Percentiles rank a stretch among this genome's conserved stretches.
phyloP scores from a whole-genome alignment of 2,113 vertebrate species.

The Plotosus lineatus region DNA sequence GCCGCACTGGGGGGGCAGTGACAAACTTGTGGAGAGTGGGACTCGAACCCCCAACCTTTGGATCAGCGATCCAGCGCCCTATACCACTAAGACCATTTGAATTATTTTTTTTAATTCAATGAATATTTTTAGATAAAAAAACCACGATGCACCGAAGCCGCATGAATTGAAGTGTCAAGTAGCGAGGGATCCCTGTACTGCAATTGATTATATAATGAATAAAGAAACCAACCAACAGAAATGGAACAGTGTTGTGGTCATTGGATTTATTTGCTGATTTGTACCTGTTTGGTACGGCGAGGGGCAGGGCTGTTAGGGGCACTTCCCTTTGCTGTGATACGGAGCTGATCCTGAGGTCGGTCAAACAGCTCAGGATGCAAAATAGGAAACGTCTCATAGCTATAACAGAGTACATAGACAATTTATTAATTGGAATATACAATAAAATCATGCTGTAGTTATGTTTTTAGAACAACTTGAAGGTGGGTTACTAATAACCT shows the following conservation, averaged over 20 bases:
- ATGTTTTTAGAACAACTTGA: neutral
- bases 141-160: too few relatives aligned
- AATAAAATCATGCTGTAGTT: neutral
- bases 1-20: too few relatives aligned
- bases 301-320: slow-evolving; percentile 91
- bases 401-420: slow-evolving; percentile 49
- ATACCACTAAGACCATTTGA: too few relatives aligned
- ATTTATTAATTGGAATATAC: neutral
- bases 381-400: slow-evolving; percentile 86
- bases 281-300: slow-evolving; percentile 90
- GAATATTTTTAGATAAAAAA: too few relatives aligned
- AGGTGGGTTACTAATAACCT: slow-evolving; percentile 66
- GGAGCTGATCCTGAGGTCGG: slow-evolving; percentile 78
- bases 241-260: neutral
- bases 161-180: too few relatives aligned
- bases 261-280: neutral
- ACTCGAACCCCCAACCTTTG: too few relatives aligned
- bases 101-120: too few relatives aligned
- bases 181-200: too few relatives aligned
- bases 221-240: too few relatives aligned
- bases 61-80: too few relatives aligned
- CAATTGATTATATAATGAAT: too few relatives aligned
- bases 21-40: too few relatives aligned
- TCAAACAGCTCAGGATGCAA: slow-evolving; percentile 83
- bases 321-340: slow-evolving; percentile 78